Evolutionary conservation across 92 coral and sea anemone genomes (phyloP), one percentile per base, ranked within the genome.

Genomic region (Actinostola sp.): DNA sequence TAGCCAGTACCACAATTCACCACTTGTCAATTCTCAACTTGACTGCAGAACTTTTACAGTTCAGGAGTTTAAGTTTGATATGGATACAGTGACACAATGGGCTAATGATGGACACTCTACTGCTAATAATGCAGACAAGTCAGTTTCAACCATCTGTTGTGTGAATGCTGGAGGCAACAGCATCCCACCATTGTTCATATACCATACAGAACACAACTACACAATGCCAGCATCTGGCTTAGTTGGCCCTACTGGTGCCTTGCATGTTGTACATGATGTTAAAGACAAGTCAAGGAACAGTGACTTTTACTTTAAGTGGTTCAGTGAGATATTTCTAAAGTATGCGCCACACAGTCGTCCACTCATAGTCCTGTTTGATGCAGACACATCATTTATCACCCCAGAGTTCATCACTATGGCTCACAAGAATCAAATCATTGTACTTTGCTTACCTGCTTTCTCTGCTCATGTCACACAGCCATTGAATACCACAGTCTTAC

Each of bases 271-370:
- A 0, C 70, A 33, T 15, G 29, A 73, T 27, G 61, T 73, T 6
- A 33, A 73, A 45, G 79, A 73, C 57, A n/a, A 43, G 12, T 63
- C 72, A 34, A 45, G 72, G 20, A 26, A 63, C 21, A 61, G 63
- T 46, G 81, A 75, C 72, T 63, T 45, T 31, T 75, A 75, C 53
- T 63, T 45, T 29, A 63, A 33, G 19, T 75, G 81, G 81, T 75
- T 75, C 23, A 52, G 21, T 23, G 81, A 75, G 8, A 39, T 75
- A 7, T 64, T 75, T 51, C 36, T 75, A 6, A 75, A 64, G 32
- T n/a, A 75, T 75, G 72, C 53, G 9, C 64, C 63, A 9, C 51
- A 63, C 2, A 38, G 25, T 13, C 53, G 72, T 3, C 81, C 81
- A 12, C 19, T 63, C 60, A 51, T 75, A 5, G 13, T 75, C 8